A percentile compares a stretch with the other conserved stretches of the same genome.
Evolutionary conservation across 2,113 vertebrate species (phyloP).

Genomic region (Sylvietta virens): DNA sequence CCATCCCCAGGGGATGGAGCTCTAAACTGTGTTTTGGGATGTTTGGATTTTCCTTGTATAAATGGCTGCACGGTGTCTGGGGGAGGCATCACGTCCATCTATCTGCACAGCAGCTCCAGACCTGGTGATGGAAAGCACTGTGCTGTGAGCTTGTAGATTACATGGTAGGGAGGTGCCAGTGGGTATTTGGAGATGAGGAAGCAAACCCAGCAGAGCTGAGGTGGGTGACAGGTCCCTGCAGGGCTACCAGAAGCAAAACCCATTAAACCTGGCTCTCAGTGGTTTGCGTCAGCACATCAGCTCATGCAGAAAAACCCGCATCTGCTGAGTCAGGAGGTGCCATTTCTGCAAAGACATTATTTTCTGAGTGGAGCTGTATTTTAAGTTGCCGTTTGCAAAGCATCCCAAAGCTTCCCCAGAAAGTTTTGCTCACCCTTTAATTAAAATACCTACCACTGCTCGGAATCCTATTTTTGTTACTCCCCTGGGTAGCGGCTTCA

Average conservation of each 20-base stretch:
- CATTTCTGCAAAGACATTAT: conserved; percentile 35
- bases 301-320: neutral
- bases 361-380: conserved; percentile 6
- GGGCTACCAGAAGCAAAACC: conserved; percentile 2
- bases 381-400: conserved; percentile 6
- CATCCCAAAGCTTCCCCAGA: conserved; percentile 18
- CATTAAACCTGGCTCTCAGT: neutral
- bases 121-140: neutral
- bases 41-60: neutral
- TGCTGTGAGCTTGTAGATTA: accelerated
- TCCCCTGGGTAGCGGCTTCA: conserved; percentile 34
- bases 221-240: neutral
- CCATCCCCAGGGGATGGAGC: neutral
- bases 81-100: accelerated
- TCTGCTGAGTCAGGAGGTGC: conserved; percentile 55
- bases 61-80: accelerated
- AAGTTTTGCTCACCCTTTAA: conserved; percentile 51
- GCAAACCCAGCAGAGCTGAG: neutral
- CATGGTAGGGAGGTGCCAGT: neutral
- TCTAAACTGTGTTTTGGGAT: neutral
- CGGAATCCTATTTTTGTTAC: conserved; percentile 48
- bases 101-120: neutral
- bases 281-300: conserved; percentile 10
- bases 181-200: neutral
- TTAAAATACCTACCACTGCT: conserved; percentile 52